Percentiles rank a stretch among this genome's conserved stretches.
These are phyloP conservation scores for Rhagonycha lutea DNA, from an alignment of 2,888 invertebrate genomes.

Conservation along the genomic window DNA sequence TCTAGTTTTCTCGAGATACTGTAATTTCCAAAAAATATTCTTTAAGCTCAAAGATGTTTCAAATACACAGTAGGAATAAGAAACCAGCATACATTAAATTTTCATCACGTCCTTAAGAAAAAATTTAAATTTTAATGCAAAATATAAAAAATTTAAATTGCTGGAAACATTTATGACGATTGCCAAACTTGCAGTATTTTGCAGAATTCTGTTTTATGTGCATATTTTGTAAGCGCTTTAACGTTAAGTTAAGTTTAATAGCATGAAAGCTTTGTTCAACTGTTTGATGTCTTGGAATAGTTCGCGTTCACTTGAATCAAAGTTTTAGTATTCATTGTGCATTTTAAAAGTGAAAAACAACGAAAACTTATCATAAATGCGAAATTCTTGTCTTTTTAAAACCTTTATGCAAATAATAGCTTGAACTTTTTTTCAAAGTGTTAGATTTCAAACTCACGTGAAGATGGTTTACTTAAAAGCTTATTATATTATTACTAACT, in stretches of 20 bases:
- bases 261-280: background rate
- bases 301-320: background rate
- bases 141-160: background rate
- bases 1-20: background rate
- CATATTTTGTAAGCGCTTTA: background rate
- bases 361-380: background rate
- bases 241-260: background rate
- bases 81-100: background rate
- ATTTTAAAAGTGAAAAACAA: background rate
- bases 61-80: background rate
- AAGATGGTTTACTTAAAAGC: background rate
- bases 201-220: background rate
- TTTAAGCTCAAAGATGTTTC: background rate
- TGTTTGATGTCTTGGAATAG: background rate
- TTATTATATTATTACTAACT: no score
- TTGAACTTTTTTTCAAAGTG: background rate
- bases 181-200: background rate
- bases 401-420: background rate
- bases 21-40: background rate
- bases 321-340: background rate
- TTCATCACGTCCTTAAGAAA: background rate
- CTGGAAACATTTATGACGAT: background rate
- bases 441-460: background rate
- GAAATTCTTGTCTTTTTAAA: background rate
- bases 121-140: background rate